Base-by-base conservation (phyloP, 2,113 vertebrate genomes). In the Ammospiza caudacuta region DNA sequence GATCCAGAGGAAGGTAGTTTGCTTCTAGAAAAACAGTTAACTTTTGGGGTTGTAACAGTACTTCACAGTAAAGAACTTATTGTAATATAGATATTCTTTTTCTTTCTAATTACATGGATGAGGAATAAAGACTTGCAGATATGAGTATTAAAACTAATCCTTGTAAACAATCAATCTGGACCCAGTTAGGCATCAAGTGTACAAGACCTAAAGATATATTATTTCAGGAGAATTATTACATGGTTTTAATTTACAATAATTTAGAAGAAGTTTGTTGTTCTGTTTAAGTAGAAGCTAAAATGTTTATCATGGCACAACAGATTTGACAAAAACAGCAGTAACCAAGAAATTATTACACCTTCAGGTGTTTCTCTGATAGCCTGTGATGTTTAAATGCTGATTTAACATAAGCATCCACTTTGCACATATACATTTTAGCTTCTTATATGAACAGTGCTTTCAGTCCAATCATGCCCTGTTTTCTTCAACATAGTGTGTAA, bases 371-470 rank as follows among this genome's bases (percentile, higher is more conserved):
- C 8, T 92, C 78, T 10, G 33, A 39, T 28, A 83, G 54, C 17
- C 29, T 25, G 67, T 92, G 92, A 89, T 77, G 9, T 82, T 93
- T 97, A 97, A 97, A 88, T 75, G 28, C 10, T 91, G 52, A 68
- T 93, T 94, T 92, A 95, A 83, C 19, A 70, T 44, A 87, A 85
- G 78, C 4, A 72, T 68, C 33, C 37, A 15, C 89, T 96, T 61
- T 90, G 25, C 41, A 80, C 9, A 41, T 6, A 51, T 21, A 19
- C 11, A 52, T 96, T 96, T 84, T 64, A 80, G 21, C 9, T 89
- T 75, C 24, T 85, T 77, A 41, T 37, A 72, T 88, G 84, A 62
- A 66, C 67, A 73, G 29, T 81, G 16, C 5, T 94, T 97, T 93
- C 23, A 67, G 52, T 51, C 63, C 67, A 70, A 8, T 39, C 25